phyloP scores from a whole-genome alignment of 1,140 invertebrate species.

The Papilio polytes region DNA sequence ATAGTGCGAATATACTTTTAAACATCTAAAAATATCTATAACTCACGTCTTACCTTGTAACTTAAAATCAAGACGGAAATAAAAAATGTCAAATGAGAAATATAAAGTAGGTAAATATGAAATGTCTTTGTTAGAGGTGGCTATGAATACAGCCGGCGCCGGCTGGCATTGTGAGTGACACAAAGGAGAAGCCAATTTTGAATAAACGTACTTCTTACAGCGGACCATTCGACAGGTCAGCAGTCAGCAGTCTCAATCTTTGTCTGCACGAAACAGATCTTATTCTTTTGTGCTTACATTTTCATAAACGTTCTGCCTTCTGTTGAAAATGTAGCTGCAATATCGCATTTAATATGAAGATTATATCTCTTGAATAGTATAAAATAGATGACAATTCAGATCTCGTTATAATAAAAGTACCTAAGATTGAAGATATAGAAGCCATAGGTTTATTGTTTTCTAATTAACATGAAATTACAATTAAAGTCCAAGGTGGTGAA shows the following conservation, averaged over 20 bases:
- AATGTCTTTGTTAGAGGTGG: not conserved
- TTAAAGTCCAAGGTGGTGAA: not conserved
- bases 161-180: not conserved
- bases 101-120: slow-evolving; percentile 2
- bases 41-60: not conserved
- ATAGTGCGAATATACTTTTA: too few species aligned
- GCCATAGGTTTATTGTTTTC: too few species aligned
- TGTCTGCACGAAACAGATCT: slow-evolving; percentile 16
- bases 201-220: not conserved
- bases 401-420: too few species aligned
- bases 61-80: not conserved
- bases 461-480: too few species aligned
- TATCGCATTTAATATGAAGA: not conserved
- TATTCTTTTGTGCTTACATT: slow-evolving; percentile 19
- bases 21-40: too few species aligned
- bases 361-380: not conserved
- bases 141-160: not conserved
- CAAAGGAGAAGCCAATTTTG: slow-evolving; percentile 19
- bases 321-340: not conserved
- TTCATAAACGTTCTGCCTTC: not conserved
- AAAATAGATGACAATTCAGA: too few species aligned
- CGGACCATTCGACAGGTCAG: not conserved
- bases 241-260: not conserved
- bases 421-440: too few species aligned
- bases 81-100: not conserved